These are phyloP conservation scores for Aplidium turbinatum DNA, from an alignment of 23 tunicate species.

Conservation along the genomic window DNA sequence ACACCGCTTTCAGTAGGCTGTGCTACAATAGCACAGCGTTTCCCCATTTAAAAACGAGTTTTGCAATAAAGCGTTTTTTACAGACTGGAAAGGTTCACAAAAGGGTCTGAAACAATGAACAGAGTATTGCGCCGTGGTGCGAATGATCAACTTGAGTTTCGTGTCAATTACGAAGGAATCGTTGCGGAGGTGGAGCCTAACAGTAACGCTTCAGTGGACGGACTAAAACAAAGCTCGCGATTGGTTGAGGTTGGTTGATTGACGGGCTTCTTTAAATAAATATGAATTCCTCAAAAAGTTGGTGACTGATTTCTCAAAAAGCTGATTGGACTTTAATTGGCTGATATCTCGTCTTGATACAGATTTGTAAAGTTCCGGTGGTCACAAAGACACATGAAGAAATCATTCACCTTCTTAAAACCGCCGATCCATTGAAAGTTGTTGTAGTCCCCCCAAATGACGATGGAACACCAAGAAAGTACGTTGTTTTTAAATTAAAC, in stretches of 20 bases:
- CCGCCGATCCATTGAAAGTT: conserved; percentile 61
- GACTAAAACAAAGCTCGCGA: conserved; percentile 74
- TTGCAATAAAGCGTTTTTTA: conserved; percentile 7
- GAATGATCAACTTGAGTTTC: conserved; percentile 71
- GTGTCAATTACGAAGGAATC: conserved; percentile 91
- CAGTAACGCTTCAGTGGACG: conserved; percentile 57
- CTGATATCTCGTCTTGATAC: background rate
- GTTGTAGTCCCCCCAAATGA: conserved; percentile 82
- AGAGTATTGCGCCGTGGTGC: conserved; percentile 53
- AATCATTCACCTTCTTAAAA: conserved; percentile 66
- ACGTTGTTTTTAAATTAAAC: too few species aligned
- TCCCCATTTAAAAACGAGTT: too few species aligned
- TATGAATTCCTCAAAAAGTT: too few species aligned
- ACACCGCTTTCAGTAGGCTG: too few species aligned
- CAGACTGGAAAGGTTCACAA: conserved; percentile 75
- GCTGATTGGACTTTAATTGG: background rate
- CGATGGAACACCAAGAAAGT: conserved; percentile 91
- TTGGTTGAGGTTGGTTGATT: conserved; percentile 70
- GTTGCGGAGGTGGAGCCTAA: conserved; percentile 74
- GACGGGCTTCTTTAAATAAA: too few species aligned
- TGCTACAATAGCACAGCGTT: too few species aligned
- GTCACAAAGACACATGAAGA: conserved; percentile 86
- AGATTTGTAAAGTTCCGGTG: conserved; percentile 83
- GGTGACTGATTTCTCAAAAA: too few species aligned
- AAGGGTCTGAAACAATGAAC: conserved; percentile 68